phyloP scores from a whole-genome alignment of 1,140 invertebrate species.

The Pentalonia nigronervosa region DNA sequence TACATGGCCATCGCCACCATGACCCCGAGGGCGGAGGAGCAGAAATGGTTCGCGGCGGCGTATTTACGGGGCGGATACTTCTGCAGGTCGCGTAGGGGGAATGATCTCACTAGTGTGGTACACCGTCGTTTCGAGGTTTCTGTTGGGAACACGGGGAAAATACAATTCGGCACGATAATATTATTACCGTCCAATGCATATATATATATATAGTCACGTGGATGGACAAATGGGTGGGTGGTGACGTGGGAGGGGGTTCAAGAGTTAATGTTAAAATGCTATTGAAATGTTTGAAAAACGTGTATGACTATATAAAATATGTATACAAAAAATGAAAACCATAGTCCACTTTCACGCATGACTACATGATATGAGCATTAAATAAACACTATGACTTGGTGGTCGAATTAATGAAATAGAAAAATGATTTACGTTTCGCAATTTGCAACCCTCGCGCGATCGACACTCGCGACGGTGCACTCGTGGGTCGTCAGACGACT shows the following conservation, averaged over 20 bases:
- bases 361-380: neutral
- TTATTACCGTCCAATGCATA: neutral
- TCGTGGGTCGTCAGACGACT: neutral
- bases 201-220: neutral
- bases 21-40: neutral
- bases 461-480: neutral
- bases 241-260: too few relatives aligned
- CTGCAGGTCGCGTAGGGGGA: too few relatives aligned
- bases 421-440: neutral
- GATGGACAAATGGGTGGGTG: neutral
- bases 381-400: too few relatives aligned
- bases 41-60: neutral
- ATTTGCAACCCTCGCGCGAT: neutral
- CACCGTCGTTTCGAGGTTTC: neutral
- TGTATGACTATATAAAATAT: too few relatives aligned
- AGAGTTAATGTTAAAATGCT: too few relatives aligned
- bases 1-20: slow-evolving; percentile 60
- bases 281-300: too few relatives aligned
- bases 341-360: neutral
- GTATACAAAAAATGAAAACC: neutral
- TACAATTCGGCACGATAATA: neutral
- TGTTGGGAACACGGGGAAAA: neutral
- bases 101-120: too few relatives aligned
- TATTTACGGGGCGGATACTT: neutral
- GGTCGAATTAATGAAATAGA: neutral